Evolutionary conservation across 2,888 invertebrate genomes (phyloP), one percentile per base, ranked within the genome.

Genomic region (Papilio demoleus): DNA sequence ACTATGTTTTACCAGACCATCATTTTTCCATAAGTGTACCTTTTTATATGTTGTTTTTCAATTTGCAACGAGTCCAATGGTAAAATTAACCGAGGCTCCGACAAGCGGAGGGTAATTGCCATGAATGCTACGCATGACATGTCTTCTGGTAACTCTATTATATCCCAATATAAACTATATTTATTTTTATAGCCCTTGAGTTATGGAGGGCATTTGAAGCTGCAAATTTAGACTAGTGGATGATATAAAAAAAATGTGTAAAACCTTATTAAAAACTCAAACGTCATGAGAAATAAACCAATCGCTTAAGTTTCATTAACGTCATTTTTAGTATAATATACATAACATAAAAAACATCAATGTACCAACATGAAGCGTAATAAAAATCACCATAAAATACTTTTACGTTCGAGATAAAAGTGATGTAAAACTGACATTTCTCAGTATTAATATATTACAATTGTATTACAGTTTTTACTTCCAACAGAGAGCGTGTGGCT

Each of bases 81-180:
- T 27, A 27, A n/a, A 53, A 53, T 24, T 53, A 47, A 53, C 14
- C 27, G n/a, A 53, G 27, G 8, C 50, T 27, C 24, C 53, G 27
- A 53, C 53, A 53, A n/a, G 50, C 50, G 53, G n/a, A 50, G 53
- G 27, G 27, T 53, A 53, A 53, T 53, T 53, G 53, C n/a, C 53
- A 53, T 27, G 53, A 53, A 53, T 27, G 27, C n/a, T 27, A 27
- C 53, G 27, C 24, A 53, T 53, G 27, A 53, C 53, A 53, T 27
- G n/a, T n/a, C 27, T 50, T 50, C 50, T 50, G 50, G 50, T 27
- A 27, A 50, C 50, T 50, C 50, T 27, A 50, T 50, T 27, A 50
- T 11, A 24, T 12, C 1, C 36, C 8, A 9, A 36, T 2, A 2
- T 12, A 12, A 38, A 9, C 34, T n/a, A n/a, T n/a, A n/a, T n/a